Base-by-base conservation (phyloP, 2,888 invertebrate genomes). In the Hyles lineata region DNA sequence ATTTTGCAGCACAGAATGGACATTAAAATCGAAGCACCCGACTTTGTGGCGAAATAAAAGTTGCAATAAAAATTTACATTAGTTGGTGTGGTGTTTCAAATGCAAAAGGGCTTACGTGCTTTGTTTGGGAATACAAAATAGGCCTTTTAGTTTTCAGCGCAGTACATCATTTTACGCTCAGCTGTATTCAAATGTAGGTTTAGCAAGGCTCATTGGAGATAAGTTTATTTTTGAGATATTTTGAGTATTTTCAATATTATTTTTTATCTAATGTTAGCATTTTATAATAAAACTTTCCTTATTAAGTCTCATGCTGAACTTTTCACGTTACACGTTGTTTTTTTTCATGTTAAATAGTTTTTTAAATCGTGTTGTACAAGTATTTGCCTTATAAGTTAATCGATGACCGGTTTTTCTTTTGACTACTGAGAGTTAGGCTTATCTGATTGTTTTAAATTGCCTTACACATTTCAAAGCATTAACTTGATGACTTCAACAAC, bases 1-100 rank as follows among this genome's bases (percentile, higher is more conserved):
- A 7, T 15, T 60, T 19, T 19, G 7, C 73, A 70, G 76, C 76
- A 77, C 76, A 75, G 73, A 78, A 79, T 79, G 80, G 77, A 76
- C 70, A 74, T 80, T 80, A 76, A 75, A 76, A 72, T 80, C 72
- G 70, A 74, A 73, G 75, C 75, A 71, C 50, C 67, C 59, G 74
- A 75, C 75, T 81, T 80, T 76, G 75, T 78, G 72, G 74, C 75
- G 74, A 80, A 81, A 81, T 81, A 82, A 81, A 77, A 77, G 70
- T 76, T 74, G 78, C 70, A 81, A 77, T 80, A 81, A 80, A 81
- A 80, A 72, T 77, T 80, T 81, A 78, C 70, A 76, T 76, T 73
- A 74, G 78, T 80, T 74, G 74, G 76, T 76, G 72, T 71, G 76
- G 73, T 75, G 78, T 73, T 25, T 43, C 21, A 23, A 43, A 23